Evolutionary conservation across 1,140 invertebrate species (phyloP), one percentile per base, ranked within the genome.

Genomic region (Nomia melanderi): DNA sequence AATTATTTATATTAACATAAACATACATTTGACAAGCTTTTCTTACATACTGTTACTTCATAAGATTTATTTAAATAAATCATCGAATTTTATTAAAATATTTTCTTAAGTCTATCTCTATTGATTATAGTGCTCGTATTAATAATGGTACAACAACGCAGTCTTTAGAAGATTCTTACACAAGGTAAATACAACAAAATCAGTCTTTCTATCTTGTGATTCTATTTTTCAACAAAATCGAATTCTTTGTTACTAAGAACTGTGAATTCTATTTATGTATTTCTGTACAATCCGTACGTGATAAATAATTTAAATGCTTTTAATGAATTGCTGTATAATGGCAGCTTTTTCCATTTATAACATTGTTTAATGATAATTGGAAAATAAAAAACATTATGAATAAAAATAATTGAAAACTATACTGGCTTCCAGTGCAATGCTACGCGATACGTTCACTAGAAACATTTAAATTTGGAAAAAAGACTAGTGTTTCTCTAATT

Each of bases 121-220:
- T 85, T 87, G 66, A 82, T 84, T 86, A 82, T 84, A 57, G 75
- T 85, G 78, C 73, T n/a, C 84, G 83, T 85, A 83, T 84, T 83
- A 83, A 63, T 64, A 81, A 75, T 63, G 29, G 4, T 82, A 50
- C 47, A 78, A 60, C 29, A 59, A 23, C 69, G 60, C 53, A 60
- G 44, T 80, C 77, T 84, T 83, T 79, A 79, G 72, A 76, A 83
- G 78, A 64, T 83, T 76, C 79, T 80, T 76, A 75, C 66, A 6
- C 53, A 69, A 53, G 50, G 57, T 12, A 67, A 60, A 77, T 54
- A 50, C 70, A n/a, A 69, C 25, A 62, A 82, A 57, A 77, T 79
- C 4, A 44, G 72, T 73, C 20, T 79, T 77, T 70, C 11, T 57
- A 83, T 54, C 41, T 80, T 83, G 44, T 54, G 44, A 84, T 84